phyloP scores from a whole-genome alignment of 2,113 vertebrate species.

The Bolborhynchus lineola region DNA sequence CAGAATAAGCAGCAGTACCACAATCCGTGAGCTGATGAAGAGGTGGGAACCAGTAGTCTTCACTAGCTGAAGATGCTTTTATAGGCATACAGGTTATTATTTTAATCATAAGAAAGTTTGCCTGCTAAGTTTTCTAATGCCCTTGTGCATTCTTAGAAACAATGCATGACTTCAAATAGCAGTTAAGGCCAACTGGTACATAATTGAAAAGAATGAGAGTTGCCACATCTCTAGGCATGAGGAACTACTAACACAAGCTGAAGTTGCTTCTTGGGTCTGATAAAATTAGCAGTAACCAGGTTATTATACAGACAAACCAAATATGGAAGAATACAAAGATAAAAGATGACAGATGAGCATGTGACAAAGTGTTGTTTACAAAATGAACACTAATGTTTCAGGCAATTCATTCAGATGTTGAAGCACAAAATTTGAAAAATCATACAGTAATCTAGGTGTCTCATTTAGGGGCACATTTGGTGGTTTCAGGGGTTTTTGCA shows the following conservation, averaged over 20 bases:
- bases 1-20: neutral
- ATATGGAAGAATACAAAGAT: constrained; percentile 21
- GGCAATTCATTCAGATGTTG: neutral
- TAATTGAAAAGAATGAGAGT: constrained; percentile 36
- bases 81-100: neutral
- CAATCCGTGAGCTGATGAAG: neutral
- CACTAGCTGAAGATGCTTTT: neutral
- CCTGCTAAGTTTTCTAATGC: constrained; percentile 18
- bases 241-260: constrained; percentile 9
- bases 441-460: constrained; percentile 12
- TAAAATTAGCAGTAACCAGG: constrained; percentile 51
- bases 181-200: constrained; percentile 15
- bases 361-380: constrained; percentile 7
- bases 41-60: neutral
- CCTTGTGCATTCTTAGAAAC: constrained; percentile 1
- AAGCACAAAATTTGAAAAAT: neutral
- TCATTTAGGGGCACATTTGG: constrained; percentile 17
- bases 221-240: constrained; percentile 14
- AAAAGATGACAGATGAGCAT: constrained; percentile 14
- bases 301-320: constrained; percentile 47
- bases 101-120: constrained; percentile 46
- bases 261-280: constrained; percentile 26
- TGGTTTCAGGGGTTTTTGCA: neutral
- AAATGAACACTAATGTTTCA: constrained; percentile 25
- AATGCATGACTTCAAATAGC: constrained; percentile 1